Base-by-base conservation (phyloP, 1,140 invertebrate species). In the Plectrocnemia conspersa region DNA sequence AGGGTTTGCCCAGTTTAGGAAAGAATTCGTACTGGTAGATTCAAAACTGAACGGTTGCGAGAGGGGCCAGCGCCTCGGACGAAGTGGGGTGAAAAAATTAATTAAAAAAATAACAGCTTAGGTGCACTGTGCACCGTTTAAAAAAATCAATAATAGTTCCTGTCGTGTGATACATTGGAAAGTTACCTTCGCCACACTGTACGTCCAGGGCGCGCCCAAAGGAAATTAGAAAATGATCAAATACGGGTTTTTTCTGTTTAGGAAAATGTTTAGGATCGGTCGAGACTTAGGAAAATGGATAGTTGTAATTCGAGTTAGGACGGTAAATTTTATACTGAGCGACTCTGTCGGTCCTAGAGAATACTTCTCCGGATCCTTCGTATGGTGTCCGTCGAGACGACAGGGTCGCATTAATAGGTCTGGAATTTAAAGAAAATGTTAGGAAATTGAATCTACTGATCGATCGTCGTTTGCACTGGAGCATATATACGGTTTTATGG, bases 361-460 rank as follows among this genome's bases (percentile, higher is more conserved):
- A n/a, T n/a, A n/a, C n/a, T n/a, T n/a, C n/a, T n/a, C n/a, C n/a
- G n/a, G n/a, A n/a, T 27, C 16, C 18, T 19, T 7, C 24, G 45
- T n/a, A 5, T 27, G n/a, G 42, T 25, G 32, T 23, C n/a, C n/a
- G 42, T 45, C 5, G 23, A 45, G 42, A 15, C 29, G 13, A 19
- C 16, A 35, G 16, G 16, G 16, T 11, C 23, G 24, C 22, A 11
- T 10, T 11, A 27, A 33, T 48, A 48, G 45, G 45, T 25, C 27
- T 18, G 45, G 35, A 33, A n/a, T n/a, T n/a, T n/a, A n/a, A n/a
- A n/a, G n/a, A n/a, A n/a, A n/a, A n/a, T n/a, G n/a, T 48, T 33
- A 48, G 27, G 32, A 48, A 48, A 48, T 50, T 50, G 47, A 50
- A 50, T 50, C 47, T 50, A 50, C 47, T 50, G 32, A 50, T 50